These are phyloP conservation scores for Epizoanthus ramosus DNA, from an alignment of 92 coral and sea anemone species.

Conservation along the genomic window DNA sequence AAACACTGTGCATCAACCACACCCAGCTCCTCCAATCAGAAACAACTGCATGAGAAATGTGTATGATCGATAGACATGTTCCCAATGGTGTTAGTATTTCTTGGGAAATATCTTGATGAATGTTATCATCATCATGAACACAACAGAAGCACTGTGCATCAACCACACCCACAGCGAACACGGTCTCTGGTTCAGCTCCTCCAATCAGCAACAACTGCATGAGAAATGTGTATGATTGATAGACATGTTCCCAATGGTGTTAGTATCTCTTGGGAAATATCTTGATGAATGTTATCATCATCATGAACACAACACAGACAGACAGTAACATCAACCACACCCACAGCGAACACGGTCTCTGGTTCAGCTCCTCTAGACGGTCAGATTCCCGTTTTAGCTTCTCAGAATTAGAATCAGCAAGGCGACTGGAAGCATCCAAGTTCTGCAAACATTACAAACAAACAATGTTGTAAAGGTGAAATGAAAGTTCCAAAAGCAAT, in stretches of 20 bases:
- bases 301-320: conserved; percentile 86
- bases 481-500: neutral
- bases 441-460: conserved; percentile 50
- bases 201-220: conserved; percentile 61
- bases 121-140: conserved; percentile 87
- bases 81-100: too few species aligned
- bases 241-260: neutral
- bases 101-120: conserved; percentile 82
- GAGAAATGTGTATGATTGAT: conserved; percentile 80
- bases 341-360: conserved; percentile 86
- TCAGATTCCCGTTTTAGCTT: conserved; percentile 91
- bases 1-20: conserved; percentile 65
- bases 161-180: conserved; percentile 96
- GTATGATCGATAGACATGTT: too few species aligned
- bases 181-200: conserved; percentile 74
- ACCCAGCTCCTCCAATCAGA: conserved; percentile 89
- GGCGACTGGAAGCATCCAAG: conserved; percentile 78
- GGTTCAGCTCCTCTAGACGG: conserved; percentile 84
- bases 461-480: neutral
- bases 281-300: conserved; percentile 86
- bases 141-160: conserved; percentile 72
- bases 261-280: conserved; percentile 80
- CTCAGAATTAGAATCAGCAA: conserved; percentile 87
- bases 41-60: conserved; percentile 63
- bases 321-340: conserved; percentile 84